Evolutionary conservation across 2,113 vertebrate genomes (phyloP).

Genomic region (Hystrix cristata): DNA sequence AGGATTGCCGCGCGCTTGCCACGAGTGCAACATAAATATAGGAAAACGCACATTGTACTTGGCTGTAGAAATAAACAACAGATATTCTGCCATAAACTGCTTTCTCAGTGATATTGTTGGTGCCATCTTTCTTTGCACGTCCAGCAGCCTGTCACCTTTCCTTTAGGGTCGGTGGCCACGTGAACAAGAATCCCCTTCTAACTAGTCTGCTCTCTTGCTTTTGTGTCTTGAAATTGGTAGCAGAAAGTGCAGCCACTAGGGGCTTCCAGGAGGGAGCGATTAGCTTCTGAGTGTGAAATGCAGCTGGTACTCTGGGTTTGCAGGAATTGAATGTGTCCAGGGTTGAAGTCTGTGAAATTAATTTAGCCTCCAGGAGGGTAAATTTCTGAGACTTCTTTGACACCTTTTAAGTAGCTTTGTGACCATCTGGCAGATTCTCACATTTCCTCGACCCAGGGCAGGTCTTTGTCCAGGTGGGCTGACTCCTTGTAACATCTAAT

Average conservation of each 20-base stretch:
- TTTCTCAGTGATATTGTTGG: background rate
- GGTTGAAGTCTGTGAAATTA: background rate
- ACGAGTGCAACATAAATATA: background rate
- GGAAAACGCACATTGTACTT: constrained; percentile 27
- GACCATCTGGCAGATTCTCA: background rate
- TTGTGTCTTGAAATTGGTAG: background rate
- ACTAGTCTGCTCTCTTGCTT: background rate
- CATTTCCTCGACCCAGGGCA: background rate
- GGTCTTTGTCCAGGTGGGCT: background rate
- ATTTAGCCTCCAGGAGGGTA: background rate
- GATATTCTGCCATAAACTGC: background rate
- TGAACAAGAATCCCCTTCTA: background rate
- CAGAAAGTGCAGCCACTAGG: background rate
- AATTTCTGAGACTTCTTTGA: background rate
- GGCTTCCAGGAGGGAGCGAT: background rate
- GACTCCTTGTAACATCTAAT: background rate
- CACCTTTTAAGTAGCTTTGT: background rate
- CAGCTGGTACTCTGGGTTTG: background rate
- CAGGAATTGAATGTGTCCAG: background rate
- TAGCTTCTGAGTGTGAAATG: background rate
- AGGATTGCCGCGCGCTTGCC: background rate
- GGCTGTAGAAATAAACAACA: background rate
- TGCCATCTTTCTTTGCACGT: fast-evolving
- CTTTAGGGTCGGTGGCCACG: background rate
- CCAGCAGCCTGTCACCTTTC: background rate